Percentiles rank a stretch among this genome's conserved stretches.
Conservation (phyloP, 2,113 vertebrate species). For the Spilogale gracilis region DNA sequence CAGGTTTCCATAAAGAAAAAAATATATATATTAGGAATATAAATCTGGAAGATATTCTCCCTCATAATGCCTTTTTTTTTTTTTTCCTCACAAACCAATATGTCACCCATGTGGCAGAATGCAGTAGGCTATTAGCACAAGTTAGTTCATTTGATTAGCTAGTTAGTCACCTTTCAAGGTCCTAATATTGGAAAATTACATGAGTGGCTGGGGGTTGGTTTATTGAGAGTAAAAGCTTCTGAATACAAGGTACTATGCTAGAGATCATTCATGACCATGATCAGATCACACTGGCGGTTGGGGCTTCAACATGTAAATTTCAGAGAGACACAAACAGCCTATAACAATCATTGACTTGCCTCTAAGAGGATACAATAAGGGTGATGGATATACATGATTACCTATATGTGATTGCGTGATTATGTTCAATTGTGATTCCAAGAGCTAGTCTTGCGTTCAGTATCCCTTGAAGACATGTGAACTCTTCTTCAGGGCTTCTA, state of each 20-base stretch:
- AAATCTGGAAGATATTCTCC: slow-evolving; percentile 37
- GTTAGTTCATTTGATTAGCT: slow-evolving; percentile 22
- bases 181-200: not conserved
- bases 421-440: not conserved
- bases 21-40: slow-evolving; percentile 58
- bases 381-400: not conserved
- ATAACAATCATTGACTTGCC: not conserved
- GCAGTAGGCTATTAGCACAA: not conserved
- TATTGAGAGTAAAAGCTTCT: not conserved
- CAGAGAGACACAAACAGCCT: too few species aligned
- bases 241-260: not conserved
- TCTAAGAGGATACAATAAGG: not conserved
- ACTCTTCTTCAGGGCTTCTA: not conserved
- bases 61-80: not conserved
- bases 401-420: not conserved
- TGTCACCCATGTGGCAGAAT: not conserved
- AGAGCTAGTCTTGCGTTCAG: not conserved
- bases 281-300: not conserved
- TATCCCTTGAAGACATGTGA: not conserved
- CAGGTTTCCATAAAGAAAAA: slow-evolving; percentile 59
- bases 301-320: not conserved
- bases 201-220: not conserved
- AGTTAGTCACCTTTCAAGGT: not conserved
- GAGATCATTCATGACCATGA: not conserved
- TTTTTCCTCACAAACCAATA: not conserved